Conservation (phyloP, 2,113 vertebrate genomes). For the Pungitius pungitius region DNA sequence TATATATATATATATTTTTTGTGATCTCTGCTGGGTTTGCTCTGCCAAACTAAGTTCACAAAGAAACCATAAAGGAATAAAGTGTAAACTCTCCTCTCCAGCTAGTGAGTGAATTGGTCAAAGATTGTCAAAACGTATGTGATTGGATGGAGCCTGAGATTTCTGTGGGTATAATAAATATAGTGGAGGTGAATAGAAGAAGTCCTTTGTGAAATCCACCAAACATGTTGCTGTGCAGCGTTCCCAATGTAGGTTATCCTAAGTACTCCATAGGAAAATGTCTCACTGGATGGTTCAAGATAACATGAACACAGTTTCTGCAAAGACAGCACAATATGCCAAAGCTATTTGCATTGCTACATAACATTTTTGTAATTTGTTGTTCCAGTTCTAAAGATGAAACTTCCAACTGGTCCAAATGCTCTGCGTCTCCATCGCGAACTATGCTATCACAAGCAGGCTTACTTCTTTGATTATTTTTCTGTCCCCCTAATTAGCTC, state of each 20-base stretch:
- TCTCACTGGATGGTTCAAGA: neutral
- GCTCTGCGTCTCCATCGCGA: neutral
- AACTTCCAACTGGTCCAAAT: neutral
- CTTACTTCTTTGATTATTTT: constrained; percentile 52
- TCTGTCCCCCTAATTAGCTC: constrained; percentile 11
- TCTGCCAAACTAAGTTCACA: neutral
- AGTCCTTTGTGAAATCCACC: neutral
- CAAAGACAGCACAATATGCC: neutral
- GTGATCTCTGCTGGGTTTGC: neutral
- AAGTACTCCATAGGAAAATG: neutral
- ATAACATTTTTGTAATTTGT: neutral
- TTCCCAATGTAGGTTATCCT: neutral
- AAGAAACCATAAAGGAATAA: neutral
- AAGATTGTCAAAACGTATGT: neutral
- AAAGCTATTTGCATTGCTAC: neutral
- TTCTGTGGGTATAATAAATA: neutral
- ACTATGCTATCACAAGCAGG: constrained; percentile 27
- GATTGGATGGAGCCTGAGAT: neutral
- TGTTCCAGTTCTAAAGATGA: neutral
- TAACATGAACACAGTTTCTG: neutral
- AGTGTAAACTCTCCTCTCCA: neutral
- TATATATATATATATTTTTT: no score
- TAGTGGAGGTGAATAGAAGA: neutral
- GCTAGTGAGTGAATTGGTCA: no score
- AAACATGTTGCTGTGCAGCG: neutral